Evolutionary conservation across 2,797 vertebrate genomes (phyloP).

Genomic region (Anguilla megastoma): DNA sequence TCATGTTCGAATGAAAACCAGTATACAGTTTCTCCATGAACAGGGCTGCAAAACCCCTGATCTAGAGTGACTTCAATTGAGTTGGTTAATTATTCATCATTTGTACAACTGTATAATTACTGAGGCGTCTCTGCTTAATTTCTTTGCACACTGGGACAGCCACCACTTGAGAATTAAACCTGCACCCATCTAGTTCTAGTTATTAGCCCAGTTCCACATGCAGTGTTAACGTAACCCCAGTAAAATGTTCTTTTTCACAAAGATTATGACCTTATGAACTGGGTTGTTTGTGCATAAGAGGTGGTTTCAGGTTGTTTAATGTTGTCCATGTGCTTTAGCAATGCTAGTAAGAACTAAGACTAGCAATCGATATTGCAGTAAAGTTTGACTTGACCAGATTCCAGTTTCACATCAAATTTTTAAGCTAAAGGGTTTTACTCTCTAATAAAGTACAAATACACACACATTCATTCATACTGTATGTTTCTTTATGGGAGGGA

Average conservation of each 20-base stretch:
- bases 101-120: background rate
- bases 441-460: background rate
- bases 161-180: background rate
- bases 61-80: background rate
- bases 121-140: background rate
- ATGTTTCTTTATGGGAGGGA: background rate
- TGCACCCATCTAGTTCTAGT: background rate
- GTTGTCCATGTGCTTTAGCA: background rate
- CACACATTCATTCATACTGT: no score
- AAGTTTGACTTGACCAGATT: background rate
- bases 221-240: background rate
- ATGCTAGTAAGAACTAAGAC: background rate
- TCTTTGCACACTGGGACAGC: background rate
- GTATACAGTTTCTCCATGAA: no score
- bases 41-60: no score
- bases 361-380: background rate
- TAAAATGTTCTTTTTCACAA: background rate
- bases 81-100: background rate
- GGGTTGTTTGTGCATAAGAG: background rate
- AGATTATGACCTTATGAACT: background rate
- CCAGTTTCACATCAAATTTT: background rate
- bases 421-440: background rate
- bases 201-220: background rate
- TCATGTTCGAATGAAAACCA: no score
- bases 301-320: background rate